Base-by-base conservation (phyloP, 2,113 vertebrate genomes). In the Chaetops frenatus region DNA sequence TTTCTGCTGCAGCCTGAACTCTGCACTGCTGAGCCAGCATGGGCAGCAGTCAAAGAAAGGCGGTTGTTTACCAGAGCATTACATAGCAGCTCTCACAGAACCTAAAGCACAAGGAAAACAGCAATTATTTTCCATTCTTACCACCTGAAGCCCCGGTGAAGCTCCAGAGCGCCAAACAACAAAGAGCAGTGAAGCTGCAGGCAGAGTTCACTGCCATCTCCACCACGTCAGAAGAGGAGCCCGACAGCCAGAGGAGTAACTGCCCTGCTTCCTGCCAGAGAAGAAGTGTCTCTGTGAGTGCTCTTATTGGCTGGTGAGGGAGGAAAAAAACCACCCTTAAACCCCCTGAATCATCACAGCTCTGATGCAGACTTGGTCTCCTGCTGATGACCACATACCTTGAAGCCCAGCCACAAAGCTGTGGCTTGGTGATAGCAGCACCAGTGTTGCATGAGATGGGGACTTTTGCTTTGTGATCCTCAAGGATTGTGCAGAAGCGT, bases 251-350 rank as follows among this genome's bases (percentile, higher is more conserved):
- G 56, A 61, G 28, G 15, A 85, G 66, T 13, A 69, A 74, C 73
- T 1, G 19, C 50, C 44, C 51, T 51, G 51, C 94, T 94, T 95
- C 95, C 93, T 90, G 76, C 47, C 5, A 5, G 67, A 77, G 78
- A 86, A 83, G 81, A 60, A 47, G 17, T n/a, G 54, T 7, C 9
- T 76, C 84, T 69, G 1, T 20, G 10, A 19, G 7, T 31, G 67
- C 76, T 92, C 83, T 90, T 79, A 96, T 96, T 96, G 95, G 96
- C 95, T 95, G 54, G 4, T 44, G 44, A 28, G 28, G 12, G 28
- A 20, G 35, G 13, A 65, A 53, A 73, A 86, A 89, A 69, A 44
- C 0, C 86, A 62, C 83, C 72, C 58, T 15, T 23, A 80, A 64
- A 5, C 14, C 45, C 38, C 53, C 57, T 35, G 54, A 71, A 78